Conservation (phyloP, 2,888 invertebrate species). For the Morpho achilles region DNA sequence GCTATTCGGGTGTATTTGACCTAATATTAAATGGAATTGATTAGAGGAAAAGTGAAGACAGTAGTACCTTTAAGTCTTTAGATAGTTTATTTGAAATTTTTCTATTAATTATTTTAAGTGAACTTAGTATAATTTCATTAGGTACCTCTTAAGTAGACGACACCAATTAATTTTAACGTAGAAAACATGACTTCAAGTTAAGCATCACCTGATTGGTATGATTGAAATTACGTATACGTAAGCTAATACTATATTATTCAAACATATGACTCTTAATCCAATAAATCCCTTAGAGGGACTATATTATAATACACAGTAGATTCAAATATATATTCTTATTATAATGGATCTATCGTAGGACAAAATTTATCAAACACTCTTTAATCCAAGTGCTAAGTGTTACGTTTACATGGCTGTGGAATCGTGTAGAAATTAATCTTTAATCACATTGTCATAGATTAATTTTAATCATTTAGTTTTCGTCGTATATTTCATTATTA, state of each 20-base stretch:
- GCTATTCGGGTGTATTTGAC: constrained; percentile 13
- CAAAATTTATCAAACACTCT: constrained; percentile 40
- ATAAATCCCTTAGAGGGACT: constrained; percentile 24
- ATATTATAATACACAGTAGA: constrained; percentile 15
- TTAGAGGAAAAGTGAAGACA: constrained; percentile 38
- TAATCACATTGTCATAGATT: constrained; percentile 54
- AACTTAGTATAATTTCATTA: constrained; percentile 20
- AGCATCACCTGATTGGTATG: constrained; percentile 28
- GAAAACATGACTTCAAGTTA: constrained; percentile 21
- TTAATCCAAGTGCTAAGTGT: constrained; percentile 68
- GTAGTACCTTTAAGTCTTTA: constrained; percentile 28
- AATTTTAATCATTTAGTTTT: constrained; percentile 43
- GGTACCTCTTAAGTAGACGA: constrained; percentile 23
- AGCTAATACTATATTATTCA: constrained; percentile 25
- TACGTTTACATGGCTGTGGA: constrained; percentile 75
- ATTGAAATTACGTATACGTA: constrained; percentile 55
- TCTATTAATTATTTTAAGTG: constrained; percentile 26
- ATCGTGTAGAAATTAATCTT: constrained; percentile 70
- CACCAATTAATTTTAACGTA: constrained; percentile 30
- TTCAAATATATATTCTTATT: constrained; percentile 25
- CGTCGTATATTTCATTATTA: constrained; percentile 44
- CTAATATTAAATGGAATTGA: constrained; percentile 51
- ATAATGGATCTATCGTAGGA: constrained; percentile 26
- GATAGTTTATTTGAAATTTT: constrained; percentile 31
- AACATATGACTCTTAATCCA: constrained; percentile 22